Base-by-base conservation (phyloP, 2,113 vertebrate genomes). In the Myrmecobius fasciatus region DNA sequence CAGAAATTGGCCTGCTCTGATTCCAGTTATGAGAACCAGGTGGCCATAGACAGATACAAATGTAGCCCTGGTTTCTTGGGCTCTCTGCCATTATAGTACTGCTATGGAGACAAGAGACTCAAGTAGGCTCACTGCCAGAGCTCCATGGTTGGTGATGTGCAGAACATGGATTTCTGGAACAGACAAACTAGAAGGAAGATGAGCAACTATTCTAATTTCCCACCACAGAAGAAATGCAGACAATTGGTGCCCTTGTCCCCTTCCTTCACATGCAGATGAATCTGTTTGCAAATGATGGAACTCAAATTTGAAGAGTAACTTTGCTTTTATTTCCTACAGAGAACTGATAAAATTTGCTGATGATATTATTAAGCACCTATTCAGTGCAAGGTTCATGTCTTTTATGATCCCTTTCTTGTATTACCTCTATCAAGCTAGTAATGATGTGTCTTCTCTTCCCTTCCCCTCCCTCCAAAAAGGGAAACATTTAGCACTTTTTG, bases 1-100 rank as follows among this genome's bases (percentile, higher is more conserved):
- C 94, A 91, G 97, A 54, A 94, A 0, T 89, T n/a, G 91, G 96
- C 91, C 90, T 31, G 60, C 95, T 93, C 91, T 0, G 25, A 67
- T 24, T 60, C n/a, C 90, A 49, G 24, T 97, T 93, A 96, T 56
- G 93, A 96, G 93, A 93, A 95, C 95, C 97, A 95, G 97, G 97
- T 92, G 96, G 91, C 94, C 26, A 0, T 0, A 5, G 90, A 52
- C 47, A 92, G 88, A 89, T 2, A 89, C 0, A 2, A 92, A 83
- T 83, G 67, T 22, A 83, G 17, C 7, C n/a, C 67, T 43, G 67
- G 67, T 43, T 83, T 83, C 67, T 83, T 83, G 67, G 67, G 67
- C 67, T 83, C 6, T 20, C 67, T 43, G 67, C 67, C 67, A 2
- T 20, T 43, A 83, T 8, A 83, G n/a, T 83, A n/a, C 36, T 83